Evolutionary conservation across 2,797 vertebrate species (phyloP), one percentile per base, ranked within the genome.

Genomic region (Mionectes olivaceus): DNA sequence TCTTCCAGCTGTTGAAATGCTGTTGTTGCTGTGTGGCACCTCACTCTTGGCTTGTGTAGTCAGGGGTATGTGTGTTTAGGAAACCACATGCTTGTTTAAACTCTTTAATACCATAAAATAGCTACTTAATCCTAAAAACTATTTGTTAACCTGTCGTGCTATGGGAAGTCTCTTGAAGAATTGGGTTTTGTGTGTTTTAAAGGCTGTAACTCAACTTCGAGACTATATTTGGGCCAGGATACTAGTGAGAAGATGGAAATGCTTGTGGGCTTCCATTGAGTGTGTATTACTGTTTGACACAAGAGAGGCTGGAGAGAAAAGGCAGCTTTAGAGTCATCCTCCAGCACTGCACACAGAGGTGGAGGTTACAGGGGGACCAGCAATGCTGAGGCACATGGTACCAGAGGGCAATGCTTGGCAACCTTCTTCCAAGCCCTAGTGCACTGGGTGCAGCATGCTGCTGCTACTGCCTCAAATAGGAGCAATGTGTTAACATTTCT

Each of bases 341-440:
- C 21, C 35, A 47, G 30, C 56, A 39, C 18, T 1, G 3, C 28
- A 30, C 1, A 0, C 35, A 19, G 47, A 68, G 57, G 18, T 4
- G 2, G 30, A 37, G 27, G 21, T 10, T 71, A 13, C 16, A 1
- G 43, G n/a, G 77, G 23, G n/a, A 33, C 18, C 57, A 46, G 47
- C 7, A 5, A 3, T 67, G 52, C 61, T 17, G 14, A 86, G 30
- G 39, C 3, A 6, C 3, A 1, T 0, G 0, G 18, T 53, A 41
- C 50, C 4, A 2, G 47, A 52, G 35, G 43, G 24, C 46, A 49
- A 30, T 11, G 2, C 49, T 55, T 14, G 1, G 59, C 22, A 73
- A 41, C 47, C 47, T 39, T 52, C 30, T n/a, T 56, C 65, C 46
- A 37, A 33, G 22, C 19, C 37, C 41, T 32, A 14, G 21, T 43